Evolutionary conservation across 2,888 invertebrate species (phyloP).

Genomic region (Hedya salicella): DNA sequence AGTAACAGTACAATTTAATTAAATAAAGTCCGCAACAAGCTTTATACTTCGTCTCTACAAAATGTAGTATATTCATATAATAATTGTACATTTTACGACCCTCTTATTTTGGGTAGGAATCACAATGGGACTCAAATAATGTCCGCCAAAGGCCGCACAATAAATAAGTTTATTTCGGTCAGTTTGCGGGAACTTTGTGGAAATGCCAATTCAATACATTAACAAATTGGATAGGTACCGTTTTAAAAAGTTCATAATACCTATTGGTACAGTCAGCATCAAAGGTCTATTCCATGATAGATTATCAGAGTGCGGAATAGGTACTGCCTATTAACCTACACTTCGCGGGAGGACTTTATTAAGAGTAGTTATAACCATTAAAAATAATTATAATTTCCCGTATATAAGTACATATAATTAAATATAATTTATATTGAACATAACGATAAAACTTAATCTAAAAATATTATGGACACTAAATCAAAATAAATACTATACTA

Average conservation of each 20-base stretch:
- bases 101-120: background rate
- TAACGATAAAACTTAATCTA: too few relatives aligned
- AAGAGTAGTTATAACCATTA: too few relatives aligned
- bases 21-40: constrained; percentile 10
- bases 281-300: too few relatives aligned
- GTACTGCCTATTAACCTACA: too few relatives aligned
- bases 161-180: constrained; percentile 26
- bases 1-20: constrained; percentile 25
- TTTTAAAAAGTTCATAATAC: background rate
- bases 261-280: too few relatives aligned
- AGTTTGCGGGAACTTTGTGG: constrained; percentile 14
- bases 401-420: too few relatives aligned
- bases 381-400: too few relatives aligned
- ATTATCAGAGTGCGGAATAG: too few relatives aligned
- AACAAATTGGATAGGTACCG: background rate
- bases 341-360: too few relatives aligned
- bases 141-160: constrained; percentile 24
- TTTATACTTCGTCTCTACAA: background rate
- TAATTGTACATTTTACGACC: background rate
- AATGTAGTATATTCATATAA: background rate
- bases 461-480: too few relatives aligned
- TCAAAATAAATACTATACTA: too few relatives aligned
- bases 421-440: too few relatives aligned
- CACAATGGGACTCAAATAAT: constrained; percentile 15
- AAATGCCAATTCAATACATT: constrained; percentile 15